Evolutionary conservation across 2,888 invertebrate genomes (phyloP).

Genomic region (Theretra japonica): DNA sequence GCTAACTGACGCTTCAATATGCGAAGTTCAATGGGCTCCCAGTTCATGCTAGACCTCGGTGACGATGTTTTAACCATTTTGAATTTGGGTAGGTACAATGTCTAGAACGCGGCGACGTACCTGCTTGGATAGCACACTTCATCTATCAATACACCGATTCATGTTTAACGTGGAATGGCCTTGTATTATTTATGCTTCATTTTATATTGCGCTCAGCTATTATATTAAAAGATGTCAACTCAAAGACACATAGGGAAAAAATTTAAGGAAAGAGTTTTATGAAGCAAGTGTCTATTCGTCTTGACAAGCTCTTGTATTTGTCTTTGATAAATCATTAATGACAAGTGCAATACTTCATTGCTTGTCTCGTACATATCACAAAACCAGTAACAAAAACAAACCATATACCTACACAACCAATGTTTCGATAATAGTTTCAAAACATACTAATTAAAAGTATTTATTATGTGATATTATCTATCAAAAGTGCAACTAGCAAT

Average conservation of each 20-base stretch:
- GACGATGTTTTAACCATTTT: conserved; percentile 9
- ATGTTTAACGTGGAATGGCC: conserved; percentile 29
- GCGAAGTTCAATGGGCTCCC: conserved; percentile 62
- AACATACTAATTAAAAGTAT: too few relatives aligned
- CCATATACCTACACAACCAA: too few relatives aligned
- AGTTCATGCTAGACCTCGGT: conserved; percentile 27
- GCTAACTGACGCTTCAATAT: conserved; percentile 62
- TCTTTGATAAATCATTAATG: too few relatives aligned
- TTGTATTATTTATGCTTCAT: conserved; percentile 19
- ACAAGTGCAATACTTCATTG: too few relatives aligned
- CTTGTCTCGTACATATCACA: too few relatives aligned
- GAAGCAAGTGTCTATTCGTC: neutral
- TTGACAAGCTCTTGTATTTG: neutral
- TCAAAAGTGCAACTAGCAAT: neutral
- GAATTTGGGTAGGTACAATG: too few relatives aligned
- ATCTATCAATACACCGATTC: conserved; percentile 33
- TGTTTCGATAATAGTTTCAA: too few relatives aligned
- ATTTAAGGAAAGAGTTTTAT: neutral
- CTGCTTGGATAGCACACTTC: neutral
- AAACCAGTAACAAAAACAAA: too few relatives aligned
- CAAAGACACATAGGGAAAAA: neutral
- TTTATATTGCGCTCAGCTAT: neutral
- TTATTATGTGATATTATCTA: too few relatives aligned
- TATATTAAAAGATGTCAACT: neutral
- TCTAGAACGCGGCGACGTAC: neutral